Percentiles rank a stretch among this genome's conserved stretches.
These are phyloP conservation scores for Autographa gamma DNA, from an alignment of 2,888 invertebrate species.

Conservation along the genomic window DNA sequence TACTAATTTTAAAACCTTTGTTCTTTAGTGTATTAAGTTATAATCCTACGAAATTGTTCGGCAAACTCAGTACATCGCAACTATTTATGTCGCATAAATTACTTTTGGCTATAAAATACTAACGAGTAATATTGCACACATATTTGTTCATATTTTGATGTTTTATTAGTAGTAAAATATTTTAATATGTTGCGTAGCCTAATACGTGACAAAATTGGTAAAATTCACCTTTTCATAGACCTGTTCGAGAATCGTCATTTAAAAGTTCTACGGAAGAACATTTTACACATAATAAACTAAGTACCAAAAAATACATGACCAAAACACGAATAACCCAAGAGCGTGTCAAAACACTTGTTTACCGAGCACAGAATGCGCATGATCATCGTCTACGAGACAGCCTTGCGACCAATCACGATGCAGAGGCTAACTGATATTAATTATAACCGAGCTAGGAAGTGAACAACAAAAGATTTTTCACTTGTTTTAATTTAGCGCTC, in stretches of 20 bases:
- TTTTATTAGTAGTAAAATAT: background rate
- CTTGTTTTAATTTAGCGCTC: slow-evolving; percentile 29
- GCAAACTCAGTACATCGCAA: background rate
- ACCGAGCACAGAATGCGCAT: slow-evolving; percentile 38
- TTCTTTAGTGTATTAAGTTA: background rate
- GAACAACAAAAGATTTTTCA: slow-evolving; percentile 39
- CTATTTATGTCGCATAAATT: background rate
- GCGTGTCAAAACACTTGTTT: slow-evolving; percentile 34
- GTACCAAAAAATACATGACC: background rate
- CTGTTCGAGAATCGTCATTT: too few species aligned
- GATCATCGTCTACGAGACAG: slow-evolving; percentile 53
- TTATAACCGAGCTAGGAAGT: slow-evolving; percentile 49
- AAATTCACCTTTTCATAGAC: too few species aligned
- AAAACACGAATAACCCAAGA: slow-evolving; percentile 26
- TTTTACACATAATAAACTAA: too few species aligned
- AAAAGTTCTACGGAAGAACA: too few species aligned
- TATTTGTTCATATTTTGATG: background rate
- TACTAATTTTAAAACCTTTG: background rate
- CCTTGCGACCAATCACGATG: slow-evolving; percentile 51
- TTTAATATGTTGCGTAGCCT: background rate
- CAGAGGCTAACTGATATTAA: slow-evolving; percentile 42
- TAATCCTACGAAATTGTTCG: background rate
- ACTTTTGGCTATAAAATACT: background rate
- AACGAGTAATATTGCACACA: background rate
- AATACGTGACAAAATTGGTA: background rate